Evolutionary conservation across 2,797 vertebrate species (phyloP).

Genomic region (Enteromius viviparus): DNA sequence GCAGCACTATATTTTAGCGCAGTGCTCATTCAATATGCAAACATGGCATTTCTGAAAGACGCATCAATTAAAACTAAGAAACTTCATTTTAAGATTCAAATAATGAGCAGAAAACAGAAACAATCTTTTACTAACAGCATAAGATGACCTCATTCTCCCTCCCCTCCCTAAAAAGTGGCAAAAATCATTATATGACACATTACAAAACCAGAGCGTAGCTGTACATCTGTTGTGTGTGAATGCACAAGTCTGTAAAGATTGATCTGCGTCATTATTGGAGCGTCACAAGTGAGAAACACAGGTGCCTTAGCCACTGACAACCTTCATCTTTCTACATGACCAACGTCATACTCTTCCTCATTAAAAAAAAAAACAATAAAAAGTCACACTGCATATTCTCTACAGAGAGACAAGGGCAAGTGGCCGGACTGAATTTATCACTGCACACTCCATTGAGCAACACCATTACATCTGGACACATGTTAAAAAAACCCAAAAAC

Average conservation of each 20-base stretch:
- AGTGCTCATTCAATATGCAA: background rate
- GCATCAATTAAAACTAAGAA: background rate
- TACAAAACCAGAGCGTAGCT: background rate
- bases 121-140: background rate
- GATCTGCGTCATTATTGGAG: background rate
- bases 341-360: slow-evolving; percentile 36
- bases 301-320: slow-evolving; percentile 29
- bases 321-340: slow-evolving; percentile 42
- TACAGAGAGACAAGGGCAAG: slow-evolving; percentile 9
- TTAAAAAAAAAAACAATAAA: slow-evolving; percentile 23
- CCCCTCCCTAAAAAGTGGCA: background rate
- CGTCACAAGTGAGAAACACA: slow-evolving; percentile 22
- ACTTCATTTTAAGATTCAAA: background rate
- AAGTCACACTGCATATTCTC: background rate
- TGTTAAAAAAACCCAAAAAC: background rate
- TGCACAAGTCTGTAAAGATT: slow-evolving; percentile 3
- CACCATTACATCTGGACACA: slow-evolving; percentile 12
- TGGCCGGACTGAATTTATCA: slow-evolving; percentile 3
- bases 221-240: background rate
- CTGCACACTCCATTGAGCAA: slow-evolving; percentile 1
- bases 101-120: background rate
- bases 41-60: background rate
- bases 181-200: background rate
- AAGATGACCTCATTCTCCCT: background rate
- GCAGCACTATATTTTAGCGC: background rate